Conservation (phyloP, 30 jellyfish, hydroid and myxozoan species). For the Hydra vulgaris region DNA sequence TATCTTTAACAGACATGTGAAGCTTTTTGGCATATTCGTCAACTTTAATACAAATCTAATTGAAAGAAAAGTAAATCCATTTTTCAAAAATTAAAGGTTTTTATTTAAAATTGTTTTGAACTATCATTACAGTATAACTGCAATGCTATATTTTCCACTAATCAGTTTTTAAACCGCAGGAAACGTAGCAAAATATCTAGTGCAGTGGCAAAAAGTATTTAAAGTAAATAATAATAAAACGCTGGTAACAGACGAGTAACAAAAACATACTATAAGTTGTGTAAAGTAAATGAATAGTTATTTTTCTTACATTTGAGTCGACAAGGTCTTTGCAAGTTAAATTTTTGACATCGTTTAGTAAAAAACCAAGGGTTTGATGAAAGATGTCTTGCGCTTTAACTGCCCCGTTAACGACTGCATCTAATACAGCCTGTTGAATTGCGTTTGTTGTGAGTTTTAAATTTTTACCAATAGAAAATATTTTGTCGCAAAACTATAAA, state of each 20-base stretch:
- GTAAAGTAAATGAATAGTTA: not conserved
- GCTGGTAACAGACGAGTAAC: too few species aligned
- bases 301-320: not conserved
- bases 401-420: slow-evolving; percentile 28
- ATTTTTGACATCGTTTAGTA: slow-evolving; percentile 14
- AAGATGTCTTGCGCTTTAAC: slow-evolving; percentile 1
- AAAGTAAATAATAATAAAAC: too few species aligned
- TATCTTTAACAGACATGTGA: not conserved
- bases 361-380: slow-evolving; percentile 12
- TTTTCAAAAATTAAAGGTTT: too few species aligned
- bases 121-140: too few species aligned
- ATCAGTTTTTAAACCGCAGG: too few species aligned
- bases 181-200: too few species aligned
- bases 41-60: not conserved
- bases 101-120: not conserved
- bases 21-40: not conserved
- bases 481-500: not conserved
- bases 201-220: too few species aligned
- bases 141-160: too few species aligned
- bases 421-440: not conserved
- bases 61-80: too few species aligned
- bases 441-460: slow-evolving; percentile 8
- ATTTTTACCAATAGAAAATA: not conserved
- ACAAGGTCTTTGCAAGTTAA: slow-evolving; percentile 27
- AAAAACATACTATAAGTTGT: too few species aligned